Evolutionary conservation across 2,113 vertebrate species (phyloP).

Genomic region (Mus spicilegus): DNA sequence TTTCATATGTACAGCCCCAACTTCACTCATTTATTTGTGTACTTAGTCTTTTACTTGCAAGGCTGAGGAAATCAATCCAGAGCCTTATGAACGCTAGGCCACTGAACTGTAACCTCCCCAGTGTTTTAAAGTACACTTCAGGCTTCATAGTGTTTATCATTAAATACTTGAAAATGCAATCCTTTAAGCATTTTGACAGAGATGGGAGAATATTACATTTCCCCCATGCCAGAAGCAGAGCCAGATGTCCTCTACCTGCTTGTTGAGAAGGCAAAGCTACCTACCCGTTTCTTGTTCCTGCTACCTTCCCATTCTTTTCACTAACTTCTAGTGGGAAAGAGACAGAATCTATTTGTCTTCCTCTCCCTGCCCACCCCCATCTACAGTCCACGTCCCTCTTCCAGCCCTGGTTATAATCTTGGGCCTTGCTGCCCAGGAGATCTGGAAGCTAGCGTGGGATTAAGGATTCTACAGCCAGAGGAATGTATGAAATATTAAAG

Average conservation of each 20-base stretch:
- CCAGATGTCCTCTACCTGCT: background rate
- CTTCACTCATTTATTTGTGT: background rate
- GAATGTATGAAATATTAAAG: background rate
- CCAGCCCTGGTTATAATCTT: constrained; percentile 15
- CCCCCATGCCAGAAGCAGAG: background rate
- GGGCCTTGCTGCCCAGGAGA: background rate
- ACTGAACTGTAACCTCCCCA: background rate
- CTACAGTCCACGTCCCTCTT: background rate
- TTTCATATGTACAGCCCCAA: background rate
- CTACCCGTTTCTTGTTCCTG: background rate
- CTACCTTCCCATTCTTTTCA: background rate
- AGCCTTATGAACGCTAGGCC: background rate
- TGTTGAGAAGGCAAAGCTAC: background rate
- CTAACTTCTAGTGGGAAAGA: background rate
- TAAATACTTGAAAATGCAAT: background rate
- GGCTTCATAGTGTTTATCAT: background rate
- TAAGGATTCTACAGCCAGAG: background rate
- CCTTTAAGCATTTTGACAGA: background rate
- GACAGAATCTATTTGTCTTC: background rate
- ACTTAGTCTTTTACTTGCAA: background rate
- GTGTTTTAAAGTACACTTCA: constrained; percentile 7
- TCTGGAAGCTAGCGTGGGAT: constrained; percentile 38
- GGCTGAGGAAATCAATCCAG: no score
- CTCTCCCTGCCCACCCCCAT: background rate
- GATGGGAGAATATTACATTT: background rate